Evolutionary conservation across 92 coral and sea anemone species (phyloP).

Genomic region (Ricordea florida): DNA sequence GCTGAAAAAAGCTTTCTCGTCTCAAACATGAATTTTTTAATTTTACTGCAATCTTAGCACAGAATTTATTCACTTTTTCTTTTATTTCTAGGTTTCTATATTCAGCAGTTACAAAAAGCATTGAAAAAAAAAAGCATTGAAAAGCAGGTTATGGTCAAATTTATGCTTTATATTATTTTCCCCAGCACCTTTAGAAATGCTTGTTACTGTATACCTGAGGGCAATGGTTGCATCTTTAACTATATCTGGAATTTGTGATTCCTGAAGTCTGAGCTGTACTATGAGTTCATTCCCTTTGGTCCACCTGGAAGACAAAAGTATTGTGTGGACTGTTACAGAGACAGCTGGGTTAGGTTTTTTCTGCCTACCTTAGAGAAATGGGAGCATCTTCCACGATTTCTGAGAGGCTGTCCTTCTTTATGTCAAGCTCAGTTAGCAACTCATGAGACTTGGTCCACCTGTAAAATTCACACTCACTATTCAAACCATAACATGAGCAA

Average conservation of each 20-base stretch:
- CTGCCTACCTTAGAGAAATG: constrained; percentile 74
- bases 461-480: background rate
- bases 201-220: no score
- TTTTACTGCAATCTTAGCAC: no score
- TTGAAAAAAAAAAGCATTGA: no score
- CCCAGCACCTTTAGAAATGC: no score
- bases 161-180: no score
- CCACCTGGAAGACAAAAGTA: constrained; percentile 74
- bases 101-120: no score
- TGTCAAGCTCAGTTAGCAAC: constrained; percentile 69
- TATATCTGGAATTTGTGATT: constrained; percentile 69
- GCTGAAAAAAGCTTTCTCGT: no score
- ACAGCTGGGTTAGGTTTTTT: background rate
- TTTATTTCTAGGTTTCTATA: no score
- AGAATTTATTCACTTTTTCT: no score
- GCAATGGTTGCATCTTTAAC: constrained; percentile 86
- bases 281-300: constrained; percentile 76
- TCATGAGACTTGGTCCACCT: constrained; percentile 90
- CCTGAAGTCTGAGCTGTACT: constrained; percentile 73
- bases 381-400: constrained; percentile 70
- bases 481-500: background rate
- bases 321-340: background rate
- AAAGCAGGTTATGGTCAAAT: no score
- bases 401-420: constrained; percentile 61
- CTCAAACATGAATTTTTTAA: no score